A percentile compares a stretch with the other conserved stretches of the same genome.
Conservation (phyloP, 2,113 vertebrate genomes). For the Cricetomys ansorgei region DNA sequence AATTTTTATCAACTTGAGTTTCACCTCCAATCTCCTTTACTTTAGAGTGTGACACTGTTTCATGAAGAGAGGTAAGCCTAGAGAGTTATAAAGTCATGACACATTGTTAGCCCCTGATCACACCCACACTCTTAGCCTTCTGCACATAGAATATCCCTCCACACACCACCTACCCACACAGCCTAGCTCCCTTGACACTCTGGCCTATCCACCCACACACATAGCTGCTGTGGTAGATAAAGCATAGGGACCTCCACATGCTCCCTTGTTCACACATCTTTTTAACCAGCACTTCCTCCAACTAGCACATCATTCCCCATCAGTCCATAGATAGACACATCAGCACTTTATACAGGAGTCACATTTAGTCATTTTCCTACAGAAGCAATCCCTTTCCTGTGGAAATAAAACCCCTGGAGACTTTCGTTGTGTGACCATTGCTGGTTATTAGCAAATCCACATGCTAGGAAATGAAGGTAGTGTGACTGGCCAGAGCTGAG, state of each 20-base stretch:
- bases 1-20: conserved; percentile 24
- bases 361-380: background rate
- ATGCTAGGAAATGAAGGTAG: background rate
- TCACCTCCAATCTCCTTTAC: conserved; percentile 15
- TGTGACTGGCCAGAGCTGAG: background rate
- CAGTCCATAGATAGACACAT: background rate
- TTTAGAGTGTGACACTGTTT: background rate
- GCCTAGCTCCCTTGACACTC: background rate
- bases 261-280: background rate
- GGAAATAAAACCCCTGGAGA: background rate
- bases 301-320: rapidly evolving
- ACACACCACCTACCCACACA: background rate
- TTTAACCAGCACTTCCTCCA: background rate
- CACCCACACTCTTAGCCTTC: background rate
- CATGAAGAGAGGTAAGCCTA: background rate
- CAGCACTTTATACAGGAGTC: background rate
- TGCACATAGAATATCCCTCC: background rate
- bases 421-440: background rate
- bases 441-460: background rate
- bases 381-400: background rate
- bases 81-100: background rate
- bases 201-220: background rate
- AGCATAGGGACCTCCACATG: background rate
- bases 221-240: background rate
- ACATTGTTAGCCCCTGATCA: background rate